A percentile compares a stretch with the other conserved stretches of the same genome.
Conservation (phyloP, 1,140 invertebrate species). For the Phymorhynchus buccinoides region DNA sequence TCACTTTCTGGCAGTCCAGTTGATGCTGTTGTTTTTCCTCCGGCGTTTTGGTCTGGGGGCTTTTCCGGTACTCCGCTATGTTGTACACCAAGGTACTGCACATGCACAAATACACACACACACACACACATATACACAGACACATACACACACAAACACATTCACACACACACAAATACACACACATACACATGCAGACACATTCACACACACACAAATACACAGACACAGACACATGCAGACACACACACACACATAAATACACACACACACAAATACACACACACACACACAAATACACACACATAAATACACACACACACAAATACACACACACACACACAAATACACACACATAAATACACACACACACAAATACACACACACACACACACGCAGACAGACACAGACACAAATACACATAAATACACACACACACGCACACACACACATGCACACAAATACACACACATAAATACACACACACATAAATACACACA, state of each 20-base stretch:
- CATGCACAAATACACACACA: background rate
- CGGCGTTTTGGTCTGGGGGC: background rate
- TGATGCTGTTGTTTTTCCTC: slow-evolving; percentile 34
- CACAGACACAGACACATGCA: too few relatives aligned
- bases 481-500: too few relatives aligned
- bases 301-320: background rate
- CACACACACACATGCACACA: too few relatives aligned
- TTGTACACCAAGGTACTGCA: slow-evolving; percentile 50
- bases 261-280: too few relatives aligned
- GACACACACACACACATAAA: too few relatives aligned
- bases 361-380: background rate
- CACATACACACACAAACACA: background rate
- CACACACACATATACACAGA: too few relatives aligned
- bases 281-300: too few relatives aligned
- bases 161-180: background rate
- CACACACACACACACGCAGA: too few relatives aligned
- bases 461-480: too few relatives aligned
- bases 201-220: background rate
- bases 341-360: background rate
- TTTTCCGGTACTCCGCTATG: slow-evolving; percentile 44
- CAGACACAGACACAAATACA: too few relatives aligned
- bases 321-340: background rate
- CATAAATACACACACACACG: too few relatives aligned
- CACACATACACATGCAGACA: background rate
- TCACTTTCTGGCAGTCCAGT: slow-evolving; percentile 32